A percentile compares a stretch with the other conserved stretches of the same genome.
Evolutionary conservation across 2,888 invertebrate species (phyloP).

Genomic region (Rhingia campestris): DNA sequence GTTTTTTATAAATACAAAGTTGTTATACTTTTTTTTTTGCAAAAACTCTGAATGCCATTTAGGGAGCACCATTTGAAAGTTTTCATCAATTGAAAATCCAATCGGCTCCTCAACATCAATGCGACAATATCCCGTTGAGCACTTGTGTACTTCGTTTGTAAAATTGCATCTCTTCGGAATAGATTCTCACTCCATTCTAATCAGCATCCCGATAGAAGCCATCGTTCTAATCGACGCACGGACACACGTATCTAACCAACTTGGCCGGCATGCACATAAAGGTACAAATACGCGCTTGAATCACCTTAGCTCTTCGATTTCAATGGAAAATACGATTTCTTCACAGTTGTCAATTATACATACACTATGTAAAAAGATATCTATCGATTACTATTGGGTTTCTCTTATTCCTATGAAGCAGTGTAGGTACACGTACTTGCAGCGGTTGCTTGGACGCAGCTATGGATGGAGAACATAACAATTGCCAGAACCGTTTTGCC

Average conservation of each 20-base stretch:
- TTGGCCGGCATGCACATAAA: background rate
- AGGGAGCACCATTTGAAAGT: too few relatives aligned
- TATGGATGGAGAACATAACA: background rate
- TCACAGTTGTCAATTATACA: constrained; percentile 26
- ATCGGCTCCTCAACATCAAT: background rate
- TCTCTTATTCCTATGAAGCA: background rate
- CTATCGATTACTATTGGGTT: constrained; percentile 34
- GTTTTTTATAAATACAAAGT: too few relatives aligned
- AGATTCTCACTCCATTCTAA: background rate
- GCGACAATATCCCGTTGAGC: background rate
- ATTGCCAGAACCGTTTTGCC: constrained; percentile 8
- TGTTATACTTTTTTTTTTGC: too few relatives aligned
- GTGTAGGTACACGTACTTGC: background rate
- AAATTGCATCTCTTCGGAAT: background rate
- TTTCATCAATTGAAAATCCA: too few relatives aligned
- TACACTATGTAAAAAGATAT: background rate
- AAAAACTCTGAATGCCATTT: too few relatives aligned
- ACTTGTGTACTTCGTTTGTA: background rate
- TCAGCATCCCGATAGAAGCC: background rate
- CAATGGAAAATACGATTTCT: constrained; percentile 23
- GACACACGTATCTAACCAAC: too few relatives aligned
- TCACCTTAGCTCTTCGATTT: background rate
- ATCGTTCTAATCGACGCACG: background rate
- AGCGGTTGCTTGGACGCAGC: background rate
- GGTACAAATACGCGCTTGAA: background rate